Evolutionary conservation across 2,888 invertebrate genomes (phyloP).

Genomic region (Hyles lineata): DNA sequence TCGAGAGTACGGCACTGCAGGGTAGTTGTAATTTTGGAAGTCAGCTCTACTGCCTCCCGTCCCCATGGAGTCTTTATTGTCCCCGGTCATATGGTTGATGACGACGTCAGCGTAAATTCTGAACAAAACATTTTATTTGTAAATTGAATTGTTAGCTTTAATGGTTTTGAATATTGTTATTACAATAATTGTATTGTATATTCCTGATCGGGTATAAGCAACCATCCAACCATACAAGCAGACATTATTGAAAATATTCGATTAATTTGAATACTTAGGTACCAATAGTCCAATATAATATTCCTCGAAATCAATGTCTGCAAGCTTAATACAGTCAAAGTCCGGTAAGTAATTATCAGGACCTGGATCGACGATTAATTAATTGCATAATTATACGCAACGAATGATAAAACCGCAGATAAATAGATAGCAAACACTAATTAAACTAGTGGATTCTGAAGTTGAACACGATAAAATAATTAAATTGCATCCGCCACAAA

Average conservation of each 20-base stretch:
- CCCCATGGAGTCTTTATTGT: constrained; percentile 76
- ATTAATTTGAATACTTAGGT: no score
- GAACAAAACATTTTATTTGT: neutral
- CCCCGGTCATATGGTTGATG: constrained; percentile 90
- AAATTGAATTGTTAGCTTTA: neutral
- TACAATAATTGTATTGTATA: no score
- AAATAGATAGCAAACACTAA: neutral
- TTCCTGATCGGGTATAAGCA: no score
- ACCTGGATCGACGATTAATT: neutral
- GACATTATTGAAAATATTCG: no score
- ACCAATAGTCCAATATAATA: no score
- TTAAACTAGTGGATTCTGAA: neutral
- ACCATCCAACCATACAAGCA: no score
- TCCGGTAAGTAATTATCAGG: no score
- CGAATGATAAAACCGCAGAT: neutral
- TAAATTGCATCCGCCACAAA: neutral
- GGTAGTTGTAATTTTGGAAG: constrained; percentile 73
- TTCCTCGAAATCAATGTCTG: no score
- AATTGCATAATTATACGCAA: neutral
- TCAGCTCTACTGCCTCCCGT: constrained; percentile 85
- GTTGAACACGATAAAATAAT: neutral
- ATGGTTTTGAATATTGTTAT: no score
- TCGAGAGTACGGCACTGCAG: constrained; percentile 82
- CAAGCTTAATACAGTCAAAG: no score
- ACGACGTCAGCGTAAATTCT: constrained; percentile 90